Evolutionary conservation across 2,888 invertebrate genomes (phyloP), one percentile per base, ranked within the genome.

Genomic region (Esperia sulphurella): DNA sequence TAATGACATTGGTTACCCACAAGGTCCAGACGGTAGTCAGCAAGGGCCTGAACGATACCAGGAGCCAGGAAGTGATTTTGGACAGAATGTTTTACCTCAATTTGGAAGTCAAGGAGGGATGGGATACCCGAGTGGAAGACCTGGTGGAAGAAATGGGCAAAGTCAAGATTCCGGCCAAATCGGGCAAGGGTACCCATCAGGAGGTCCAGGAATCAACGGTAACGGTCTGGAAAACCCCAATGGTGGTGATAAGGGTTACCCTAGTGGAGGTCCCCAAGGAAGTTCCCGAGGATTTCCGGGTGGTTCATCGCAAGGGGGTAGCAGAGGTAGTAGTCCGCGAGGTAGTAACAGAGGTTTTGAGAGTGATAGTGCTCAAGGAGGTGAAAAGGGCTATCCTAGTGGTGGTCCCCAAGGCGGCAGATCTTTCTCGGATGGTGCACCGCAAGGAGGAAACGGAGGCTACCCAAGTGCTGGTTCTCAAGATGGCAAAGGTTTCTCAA

Each of bases 41-140:
- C 43, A 59, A 45, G 46, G 43, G 5, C 42, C 55, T 12, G 64
- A 57, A 12, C 60, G 58, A 12, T 69, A 68, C 40, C 68, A 71
- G 54, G 62, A 61, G 38, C 60, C 45, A 31, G 57, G 55, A 29
- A 51, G 59, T 7, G 13, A 28, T 9, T 66, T 68, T 43, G 63
- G 63, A n/a, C 50, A 56, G 41, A 55, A 46, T 6, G 53, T 57
- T 40, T 43, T 54, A 5, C 45, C 50, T 1, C 53, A 50, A 13
- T 55, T 41, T 28, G 57, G 54, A 41, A 54, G 53, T 14, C 55
- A 51, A 57, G 68, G 56, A 5, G 13, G 8, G 12, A 59, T 56
- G 49, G 67, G 67, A 4, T 71, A 71, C 42, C 59, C 67, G 2
- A 79, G 71, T 40, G 76, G 75, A 8, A 58, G 66, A 21, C 68